These are phyloP conservation scores for Yasuhikotakia modesta DNA, from an alignment of 2,797 vertebrate genomes.

Conservation along the genomic window DNA sequence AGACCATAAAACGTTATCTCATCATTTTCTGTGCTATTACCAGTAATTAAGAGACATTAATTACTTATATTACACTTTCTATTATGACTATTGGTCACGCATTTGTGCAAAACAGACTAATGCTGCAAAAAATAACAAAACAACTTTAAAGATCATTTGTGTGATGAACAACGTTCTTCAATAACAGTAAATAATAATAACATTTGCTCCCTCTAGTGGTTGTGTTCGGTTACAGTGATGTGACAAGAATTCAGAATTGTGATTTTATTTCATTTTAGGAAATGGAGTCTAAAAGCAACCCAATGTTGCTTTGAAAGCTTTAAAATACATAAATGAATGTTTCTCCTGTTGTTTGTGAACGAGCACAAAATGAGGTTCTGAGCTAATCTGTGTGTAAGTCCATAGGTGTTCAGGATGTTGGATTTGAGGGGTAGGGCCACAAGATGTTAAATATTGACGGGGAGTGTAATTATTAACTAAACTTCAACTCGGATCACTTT, in stretches of 20 bases:
- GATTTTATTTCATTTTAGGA: neutral
- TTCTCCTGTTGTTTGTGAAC: neutral
- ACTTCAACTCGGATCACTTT: constrained; percentile 71
- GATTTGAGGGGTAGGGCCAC: constrained; percentile 76
- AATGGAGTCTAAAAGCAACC: neutral
- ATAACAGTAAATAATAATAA: neutral
- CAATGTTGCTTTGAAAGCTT: neutral
- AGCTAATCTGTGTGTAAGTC: constrained; percentile 59
- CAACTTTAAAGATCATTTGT: too few relatives aligned
- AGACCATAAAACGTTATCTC: constrained; percentile 61
- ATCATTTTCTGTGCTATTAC: constrained; percentile 61
- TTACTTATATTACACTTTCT: constrained; percentile 12
- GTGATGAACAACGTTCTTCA: too few relatives aligned
- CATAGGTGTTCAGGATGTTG: constrained; percentile 79
- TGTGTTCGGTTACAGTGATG: constrained; percentile 56
- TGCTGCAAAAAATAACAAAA: neutral
- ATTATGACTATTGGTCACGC: constrained; percentile 13
- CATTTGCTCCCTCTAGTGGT: constrained; percentile 45
- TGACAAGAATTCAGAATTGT: neutral
- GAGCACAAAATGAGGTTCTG: neutral
- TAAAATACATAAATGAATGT: neutral
- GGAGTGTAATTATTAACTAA: constrained; percentile 80
- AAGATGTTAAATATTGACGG: constrained; percentile 82
- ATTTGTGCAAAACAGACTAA: neutral
- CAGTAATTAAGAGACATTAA: constrained; percentile 41